Evolutionary conservation across 2,113 vertebrate genomes (phyloP).

Genomic region (Hemiscyllium ocellatum): DNA sequence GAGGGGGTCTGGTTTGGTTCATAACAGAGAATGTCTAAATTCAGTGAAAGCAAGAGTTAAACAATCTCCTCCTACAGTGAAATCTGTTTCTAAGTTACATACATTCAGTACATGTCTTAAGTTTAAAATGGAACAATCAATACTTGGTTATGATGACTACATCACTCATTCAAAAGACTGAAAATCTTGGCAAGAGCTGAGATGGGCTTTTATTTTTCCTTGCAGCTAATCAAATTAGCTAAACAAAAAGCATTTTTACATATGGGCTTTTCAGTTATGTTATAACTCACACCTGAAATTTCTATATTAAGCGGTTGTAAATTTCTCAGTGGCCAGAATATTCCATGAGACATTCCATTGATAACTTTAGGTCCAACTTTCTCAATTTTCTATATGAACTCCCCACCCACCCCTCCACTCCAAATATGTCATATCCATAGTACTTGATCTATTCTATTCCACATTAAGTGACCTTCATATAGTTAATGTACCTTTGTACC

Average conservation of each 20-base stretch:
- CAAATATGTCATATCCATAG: background rate
- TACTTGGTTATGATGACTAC: background rate
- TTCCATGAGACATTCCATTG: background rate
- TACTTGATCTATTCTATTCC: background rate
- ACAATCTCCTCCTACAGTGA: too few relatives aligned
- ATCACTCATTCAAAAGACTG: background rate
- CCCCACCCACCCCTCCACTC: background rate
- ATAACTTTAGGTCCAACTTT: background rate
- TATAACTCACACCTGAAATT: background rate
- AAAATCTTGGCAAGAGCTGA: background rate
- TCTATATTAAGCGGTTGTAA: slow-evolving; percentile 26
- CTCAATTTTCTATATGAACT: background rate
- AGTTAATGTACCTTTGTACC: background rate
- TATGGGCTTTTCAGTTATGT: background rate
- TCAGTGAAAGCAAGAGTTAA: background rate
- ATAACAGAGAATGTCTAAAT: background rate
- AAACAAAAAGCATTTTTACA: slow-evolving; percentile 1
- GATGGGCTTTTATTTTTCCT: background rate
- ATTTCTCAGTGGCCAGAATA: background rate
- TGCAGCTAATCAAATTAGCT: background rate
- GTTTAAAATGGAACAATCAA: background rate
- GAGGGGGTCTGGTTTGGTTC: too few relatives aligned
- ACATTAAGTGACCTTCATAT: background rate
- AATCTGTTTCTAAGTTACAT: background rate
- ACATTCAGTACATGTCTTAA: background rate